phyloP scores from a whole-genome alignment of 2,113 vertebrate genomes.

The Leptosomus discolor region DNA sequence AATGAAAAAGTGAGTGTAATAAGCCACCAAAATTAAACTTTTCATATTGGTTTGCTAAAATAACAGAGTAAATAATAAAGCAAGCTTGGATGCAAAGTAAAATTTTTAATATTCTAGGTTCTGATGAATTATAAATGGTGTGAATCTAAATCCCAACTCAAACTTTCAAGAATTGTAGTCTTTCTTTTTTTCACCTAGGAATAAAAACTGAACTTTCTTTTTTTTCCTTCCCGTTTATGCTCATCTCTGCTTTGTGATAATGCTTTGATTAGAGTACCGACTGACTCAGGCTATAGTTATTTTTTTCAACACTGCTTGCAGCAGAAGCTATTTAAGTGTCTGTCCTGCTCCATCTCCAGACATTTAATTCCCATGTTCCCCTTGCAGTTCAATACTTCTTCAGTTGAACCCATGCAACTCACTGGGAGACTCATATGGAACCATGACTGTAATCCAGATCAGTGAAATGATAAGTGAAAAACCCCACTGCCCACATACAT shows the following conservation, averaged over 20 bases:
- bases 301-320: neutral
- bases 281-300: neutral
- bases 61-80: neutral
- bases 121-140: neutral
- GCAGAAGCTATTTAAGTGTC: neutral
- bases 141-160: neutral
- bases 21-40: neutral
- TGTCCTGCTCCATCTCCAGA: neutral
- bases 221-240: neutral
- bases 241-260: neutral
- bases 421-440: neutral
- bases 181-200: neutral
- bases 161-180: neutral
- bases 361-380: neutral
- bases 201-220: neutral
- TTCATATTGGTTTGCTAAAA: neutral
- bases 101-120: neutral
- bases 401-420: neutral
- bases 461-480: neutral
- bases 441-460: neutral
- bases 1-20: neutral
- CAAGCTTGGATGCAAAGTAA: neutral
- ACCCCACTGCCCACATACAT: accelerated
- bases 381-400: neutral
- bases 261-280: neutral